Evolutionary conservation across 2,888 invertebrate species (phyloP), one percentile per base, ranked within the genome.

Genomic region (Mactromeris polynyma): DNA sequence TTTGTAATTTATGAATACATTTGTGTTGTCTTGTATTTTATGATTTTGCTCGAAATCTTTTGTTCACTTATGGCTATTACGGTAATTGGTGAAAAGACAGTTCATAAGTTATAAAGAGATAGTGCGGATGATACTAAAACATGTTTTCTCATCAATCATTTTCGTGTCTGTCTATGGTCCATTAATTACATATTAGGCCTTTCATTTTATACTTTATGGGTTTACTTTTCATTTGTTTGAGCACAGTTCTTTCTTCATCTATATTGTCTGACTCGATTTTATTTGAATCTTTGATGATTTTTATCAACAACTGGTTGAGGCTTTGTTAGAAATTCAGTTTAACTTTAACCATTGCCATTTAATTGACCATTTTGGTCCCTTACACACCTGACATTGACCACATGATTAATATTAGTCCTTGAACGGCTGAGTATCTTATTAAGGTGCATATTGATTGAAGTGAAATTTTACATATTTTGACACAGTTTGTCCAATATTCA

Each of bases 111-210:
- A 73, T 36, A 33, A 33, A 14, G 31, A 33, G 73, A 36, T 73
- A 33, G 73, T 73, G 33, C 1, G 73, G 36, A 73, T 36, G 26
- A 73, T 6, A 33, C 36, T 17, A 4, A 33, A 14, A 73, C 19
- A 33, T 33, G 19, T 33, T 36, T 36, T 33, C 33, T 19, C 73
- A 73, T 73, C 73, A 17, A 33, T 73, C 36, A 73, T 73, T 14
- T 73, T 73, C 33, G 2, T 19, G 17, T 33, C 19, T 73, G 73
- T 73, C 33, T 19, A 73, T 36, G 73, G 36, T 73, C 33, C 73
- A 73, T 73, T 73, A 73, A 73, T 73, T 73, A 73, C 73, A 73
- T 36, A 33, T 73, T 36, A 73, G 33, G 26, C 0, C 36, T 73
- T 33, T 73, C 36, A 73, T 33, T 33, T 19, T 73, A 26, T 73